phyloP scores from a whole-genome alignment of 2,113 vertebrate species.

The Semnornis frantzii region DNA sequence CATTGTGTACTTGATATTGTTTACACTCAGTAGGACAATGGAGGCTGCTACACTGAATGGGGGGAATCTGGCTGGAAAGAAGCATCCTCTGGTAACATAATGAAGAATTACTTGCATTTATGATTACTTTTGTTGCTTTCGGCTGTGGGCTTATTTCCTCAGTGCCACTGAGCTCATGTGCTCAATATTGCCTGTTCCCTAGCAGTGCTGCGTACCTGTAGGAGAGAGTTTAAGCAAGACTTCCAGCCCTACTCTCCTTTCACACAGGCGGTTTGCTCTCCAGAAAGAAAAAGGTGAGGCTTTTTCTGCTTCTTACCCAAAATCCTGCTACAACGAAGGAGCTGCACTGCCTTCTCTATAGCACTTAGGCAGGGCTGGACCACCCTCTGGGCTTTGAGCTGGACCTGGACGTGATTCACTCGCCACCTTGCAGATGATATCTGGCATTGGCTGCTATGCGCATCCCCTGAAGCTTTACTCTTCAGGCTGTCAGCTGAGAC shows the following conservation, averaged over 20 bases:
- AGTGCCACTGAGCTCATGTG: not conserved
- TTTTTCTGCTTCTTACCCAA: not conserved
- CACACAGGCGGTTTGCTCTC: not conserved
- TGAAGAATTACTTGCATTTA: not conserved
- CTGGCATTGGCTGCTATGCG: rapidly evolving
- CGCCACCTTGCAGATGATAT: rapidly evolving
- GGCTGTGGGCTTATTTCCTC: not conserved
- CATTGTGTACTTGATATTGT: not conserved
- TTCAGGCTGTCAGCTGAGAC: not conserved
- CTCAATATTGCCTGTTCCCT: not conserved
- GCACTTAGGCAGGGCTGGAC: rapidly evolving
- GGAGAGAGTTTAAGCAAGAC: not conserved
- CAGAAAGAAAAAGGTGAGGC: not conserved
- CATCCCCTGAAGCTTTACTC: not conserved
- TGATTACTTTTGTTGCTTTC: not conserved
- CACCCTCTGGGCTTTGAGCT: not conserved
- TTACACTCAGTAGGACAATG: not conserved
- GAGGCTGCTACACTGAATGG: not conserved
- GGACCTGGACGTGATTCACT: not conserved
- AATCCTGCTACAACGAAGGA: not conserved
- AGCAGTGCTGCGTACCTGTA: not conserved
- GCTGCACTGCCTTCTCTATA: not conserved
- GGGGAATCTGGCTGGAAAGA: not conserved
- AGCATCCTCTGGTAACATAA: not conserved
- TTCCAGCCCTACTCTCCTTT: not conserved